phyloP scores from a whole-genome alignment of 2,888 invertebrate genomes.

The Cosmia trapezina region DNA sequence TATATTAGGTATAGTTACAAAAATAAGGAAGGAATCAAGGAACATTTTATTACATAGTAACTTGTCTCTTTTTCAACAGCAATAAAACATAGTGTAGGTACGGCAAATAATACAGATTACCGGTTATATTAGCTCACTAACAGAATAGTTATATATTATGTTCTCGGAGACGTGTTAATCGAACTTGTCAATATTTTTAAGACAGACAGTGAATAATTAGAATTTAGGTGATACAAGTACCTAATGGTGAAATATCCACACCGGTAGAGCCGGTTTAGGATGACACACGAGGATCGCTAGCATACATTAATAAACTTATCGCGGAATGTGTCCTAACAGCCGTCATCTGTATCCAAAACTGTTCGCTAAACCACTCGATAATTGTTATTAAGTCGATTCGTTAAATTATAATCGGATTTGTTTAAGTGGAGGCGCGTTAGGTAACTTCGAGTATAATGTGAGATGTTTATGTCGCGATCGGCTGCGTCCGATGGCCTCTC shows the following conservation, averaged over 20 bases:
- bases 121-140: slow-evolving; percentile 49
- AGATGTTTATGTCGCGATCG: slow-evolving; percentile 86
- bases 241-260: slow-evolving; percentile 76
- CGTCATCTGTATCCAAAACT: slow-evolving; percentile 65
- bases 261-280: slow-evolving; percentile 75
- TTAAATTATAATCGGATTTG: slow-evolving; percentile 84
- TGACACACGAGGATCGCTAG: slow-evolving; percentile 70
- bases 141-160: slow-evolving; percentile 32
- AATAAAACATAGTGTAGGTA: slow-evolving; percentile 58
- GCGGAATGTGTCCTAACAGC: slow-evolving; percentile 67
- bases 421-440: slow-evolving; percentile 81
- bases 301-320: slow-evolving; percentile 73
- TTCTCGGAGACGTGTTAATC: slow-evolving; percentile 26
- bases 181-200: slow-evolving; percentile 35
- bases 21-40: slow-evolving; percentile 33
- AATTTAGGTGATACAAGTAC: slow-evolving; percentile 66
- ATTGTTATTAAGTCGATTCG: slow-evolving; percentile 75
- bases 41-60: slow-evolving; percentile 35
- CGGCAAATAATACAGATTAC: slow-evolving; percentile 53
- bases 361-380: slow-evolving; percentile 67
- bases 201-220: slow-evolving; percentile 47
- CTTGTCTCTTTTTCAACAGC: slow-evolving; percentile 56
- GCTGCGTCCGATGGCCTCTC: slow-evolving; percentile 85
- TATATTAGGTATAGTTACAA: background rate
- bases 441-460: slow-evolving; percentile 84